Base-by-base conservation (phyloP, 2,888 invertebrate species). In the Hirtodrosophila trivittata region DNA sequence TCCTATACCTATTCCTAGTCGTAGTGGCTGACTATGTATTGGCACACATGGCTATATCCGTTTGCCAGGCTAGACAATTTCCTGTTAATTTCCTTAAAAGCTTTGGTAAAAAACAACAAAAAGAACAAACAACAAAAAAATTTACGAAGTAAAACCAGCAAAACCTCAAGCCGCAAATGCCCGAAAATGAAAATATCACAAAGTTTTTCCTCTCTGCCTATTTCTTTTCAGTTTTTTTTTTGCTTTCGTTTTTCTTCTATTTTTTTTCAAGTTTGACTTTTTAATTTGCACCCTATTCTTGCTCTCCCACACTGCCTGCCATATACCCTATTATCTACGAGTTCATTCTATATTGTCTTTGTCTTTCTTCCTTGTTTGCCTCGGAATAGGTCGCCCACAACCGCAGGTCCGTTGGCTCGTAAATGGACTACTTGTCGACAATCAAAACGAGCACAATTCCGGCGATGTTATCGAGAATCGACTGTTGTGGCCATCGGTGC, bases 401-500 rank as follows among this genome's bases (percentile, higher is more conserved):
- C 96, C 96, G 1, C 93, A 93, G 54, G 96, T 97, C 18, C 94
- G 94, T 69, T 96, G 96, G 96, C 92, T 96, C 56, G 94, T 96
- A 46, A 95, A 96, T 90, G 96, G 95, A 25, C 92, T 94, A 47
- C 92, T 94, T 49, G 95, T 95, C 37, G 96, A 96, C 90, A 95
- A 95, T 87, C 94, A 95, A 89, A 95, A 95, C 88, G 96, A 96
- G 87, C 95, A 95, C 91, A 95, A 95, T 90, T 95, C 95, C 6
- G 96, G 95, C 13, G 96, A 96, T 91, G 95, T 96, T 46, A 96
- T 96, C 83, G 96, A 96, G 91, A 96, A 96, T 92, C 93, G 95
- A 82, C 93, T 95, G 74, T 92, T 93, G 50, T 94, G 96, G 94
- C 94, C 94, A 43, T 93, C 94, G 41, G 93, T 96, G 70, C 92